These are phyloP conservation scores for Idaea dimidiata DNA, from an alignment of 2,888 invertebrate genomes.

Conservation along the genomic window DNA sequence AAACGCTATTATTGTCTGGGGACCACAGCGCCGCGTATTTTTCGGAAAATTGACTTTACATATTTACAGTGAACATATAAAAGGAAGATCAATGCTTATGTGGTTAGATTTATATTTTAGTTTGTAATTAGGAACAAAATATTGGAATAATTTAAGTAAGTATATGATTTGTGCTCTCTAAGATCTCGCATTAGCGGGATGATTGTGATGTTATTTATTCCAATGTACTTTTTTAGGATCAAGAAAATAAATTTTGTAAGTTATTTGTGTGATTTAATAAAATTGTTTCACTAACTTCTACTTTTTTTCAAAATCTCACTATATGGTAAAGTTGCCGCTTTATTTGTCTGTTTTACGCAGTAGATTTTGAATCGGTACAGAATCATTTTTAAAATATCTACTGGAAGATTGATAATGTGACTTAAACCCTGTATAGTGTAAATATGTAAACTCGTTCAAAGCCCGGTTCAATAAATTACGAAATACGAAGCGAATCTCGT, in stretches of 20 bases:
- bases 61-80: too few relatives aligned
- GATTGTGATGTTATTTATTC: conserved; percentile 40
- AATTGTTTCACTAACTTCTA: conserved; percentile 11
- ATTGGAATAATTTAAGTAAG: neutral
- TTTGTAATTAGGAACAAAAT: conserved; percentile 8
- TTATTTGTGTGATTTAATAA: conserved; percentile 37
- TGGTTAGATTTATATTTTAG: neutral
- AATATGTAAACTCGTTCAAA: too few relatives aligned
- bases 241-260: conserved; percentile 37
- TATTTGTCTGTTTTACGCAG: too few relatives aligned
- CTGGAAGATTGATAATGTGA: too few relatives aligned
- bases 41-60: too few relatives aligned
- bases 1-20: too few relatives aligned
- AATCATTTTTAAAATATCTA: too few relatives aligned
- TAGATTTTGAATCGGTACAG: too few relatives aligned
- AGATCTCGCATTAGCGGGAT: neutral
- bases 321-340: too few relatives aligned
- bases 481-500: neutral
- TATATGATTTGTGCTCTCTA: neutral
- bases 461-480: neutral
- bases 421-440: too few relatives aligned
- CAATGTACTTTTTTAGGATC: conserved; percentile 29
- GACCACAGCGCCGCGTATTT: too few relatives aligned
- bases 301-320: conserved; percentile 10
- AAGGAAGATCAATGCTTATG: neutral